Conservation (phyloP, 2,113 vertebrate species). For the Sturnus vulgaris region DNA sequence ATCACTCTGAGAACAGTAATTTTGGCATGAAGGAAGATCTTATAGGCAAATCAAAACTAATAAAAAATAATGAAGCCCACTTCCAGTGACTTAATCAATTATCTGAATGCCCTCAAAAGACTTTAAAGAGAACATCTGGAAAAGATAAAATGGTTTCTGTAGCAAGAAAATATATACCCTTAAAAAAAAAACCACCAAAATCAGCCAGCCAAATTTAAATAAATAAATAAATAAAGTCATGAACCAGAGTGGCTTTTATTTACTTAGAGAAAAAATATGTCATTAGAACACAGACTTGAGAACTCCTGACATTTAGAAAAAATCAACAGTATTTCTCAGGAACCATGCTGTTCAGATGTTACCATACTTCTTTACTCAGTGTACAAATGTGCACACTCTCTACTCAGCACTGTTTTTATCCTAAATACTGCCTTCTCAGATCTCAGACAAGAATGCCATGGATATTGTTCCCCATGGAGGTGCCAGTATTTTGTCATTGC, state of each 20-base stretch:
- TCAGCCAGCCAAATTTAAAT: neutral
- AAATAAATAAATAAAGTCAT: neutral
- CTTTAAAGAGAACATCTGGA: neutral
- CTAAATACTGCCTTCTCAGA: neutral
- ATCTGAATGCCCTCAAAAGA: neutral
- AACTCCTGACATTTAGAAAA: neutral
- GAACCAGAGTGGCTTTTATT: rapidly evolving
- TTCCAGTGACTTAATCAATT: neutral
- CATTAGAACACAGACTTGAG: neutral
- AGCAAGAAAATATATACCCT: neutral
- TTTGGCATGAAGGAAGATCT: neutral
- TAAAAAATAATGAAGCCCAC: neutral
- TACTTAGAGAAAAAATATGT: neutral
- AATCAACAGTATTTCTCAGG: neutral
- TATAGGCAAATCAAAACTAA: neutral
- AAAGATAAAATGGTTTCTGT: neutral
- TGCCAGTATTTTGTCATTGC: neutral
- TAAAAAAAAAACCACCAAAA: neutral
- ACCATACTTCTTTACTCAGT: neutral
- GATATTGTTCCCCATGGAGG: neutral
- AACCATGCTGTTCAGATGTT: neutral
- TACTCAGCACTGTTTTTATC: neutral
- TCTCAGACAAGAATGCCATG: neutral
- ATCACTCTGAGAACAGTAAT: neutral
- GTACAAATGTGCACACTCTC: neutral